Percentiles rank a stretch among this genome's conserved stretches.
phyloP scores from a whole-genome alignment of 2,113 vertebrate genomes.

The Erythrocercus mccallii region DNA sequence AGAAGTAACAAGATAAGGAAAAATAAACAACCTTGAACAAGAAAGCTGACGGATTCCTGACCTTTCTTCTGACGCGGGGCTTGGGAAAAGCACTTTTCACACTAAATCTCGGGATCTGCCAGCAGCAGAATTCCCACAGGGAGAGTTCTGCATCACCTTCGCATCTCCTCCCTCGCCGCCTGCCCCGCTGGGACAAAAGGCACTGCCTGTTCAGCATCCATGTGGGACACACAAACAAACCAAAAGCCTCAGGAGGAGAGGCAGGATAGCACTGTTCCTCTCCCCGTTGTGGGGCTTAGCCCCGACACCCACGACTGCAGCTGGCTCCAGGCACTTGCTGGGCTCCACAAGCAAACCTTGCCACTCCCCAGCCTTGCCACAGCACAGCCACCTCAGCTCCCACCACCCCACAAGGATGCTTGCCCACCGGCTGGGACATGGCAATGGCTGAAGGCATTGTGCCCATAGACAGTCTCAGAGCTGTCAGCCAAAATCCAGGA shows the following conservation, averaged over 20 bases:
- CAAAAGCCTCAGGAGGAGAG: background rate
- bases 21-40: no score
- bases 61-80: no score
- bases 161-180: background rate
- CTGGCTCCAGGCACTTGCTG: background rate
- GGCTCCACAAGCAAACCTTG: background rate
- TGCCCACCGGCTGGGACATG: fast-evolving
- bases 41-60: no score
- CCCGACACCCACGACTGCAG: fast-evolving
- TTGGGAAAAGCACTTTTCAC: no score
- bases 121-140: no score
- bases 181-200: fast-evolving
- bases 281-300: background rate
- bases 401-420: fast-evolving
- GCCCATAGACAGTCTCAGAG: background rate
- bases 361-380: background rate
- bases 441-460: background rate
- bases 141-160: background rate
- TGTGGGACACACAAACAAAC: background rate
- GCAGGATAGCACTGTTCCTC: background rate
- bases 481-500: background rate
- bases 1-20: no score
- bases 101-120: no score
- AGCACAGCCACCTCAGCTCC: background rate
- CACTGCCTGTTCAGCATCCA: fast-evolving